Evolutionary conservation across 1,140 invertebrate genomes (phyloP), one percentile per base, ranked within the genome.

Genomic region (Aphis craccivora): DNA sequence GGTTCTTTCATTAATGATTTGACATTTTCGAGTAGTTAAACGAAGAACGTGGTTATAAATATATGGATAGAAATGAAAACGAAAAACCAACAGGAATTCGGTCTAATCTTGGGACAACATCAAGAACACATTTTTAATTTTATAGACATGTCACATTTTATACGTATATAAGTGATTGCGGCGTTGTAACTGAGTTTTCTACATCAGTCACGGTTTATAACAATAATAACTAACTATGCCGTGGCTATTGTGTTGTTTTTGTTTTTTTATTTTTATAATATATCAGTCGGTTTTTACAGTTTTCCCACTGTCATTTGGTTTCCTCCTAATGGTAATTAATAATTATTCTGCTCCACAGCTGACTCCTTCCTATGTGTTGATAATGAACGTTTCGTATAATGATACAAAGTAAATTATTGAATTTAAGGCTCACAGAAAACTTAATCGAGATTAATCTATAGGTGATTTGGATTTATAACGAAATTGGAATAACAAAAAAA

Each of bases 61-160:
- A 18, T 76, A 76, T 76, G 18, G 30, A 4, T 18, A 76, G 30
- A 53, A 23, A 53, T 23, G 60, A 76, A 76, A 76, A 76, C 60
- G 18, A n/a, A 76, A 76, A 76, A 76, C 30, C 60, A n/a, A n/a
- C 60, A 76, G 60, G 60, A 76, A 76, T 76, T 76, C 14, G 60
- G 60, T 18, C 30, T 76, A n/a, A 76, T 76, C 60, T 76, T 23
- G n/a, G 11, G n/a, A 76, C 60, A 18, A 76, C 14, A 76, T 76
- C 60, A n/a, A 67, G n/a, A 76, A 76, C 14, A 76, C n/a, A 76
- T 76, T 76, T n/a, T n/a, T 76, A n/a, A 76, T n/a, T 76, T 76
- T 76, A 76, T n/a, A n/a, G 60, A 76, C n/a, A 76, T 76, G 60
- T 76, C n/a, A 76, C 53, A 23, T 53, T 23, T n/a, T 60, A n/a